Conservation (phyloP, 1,140 invertebrate genomes). For the Camponotus vicinus region DNA sequence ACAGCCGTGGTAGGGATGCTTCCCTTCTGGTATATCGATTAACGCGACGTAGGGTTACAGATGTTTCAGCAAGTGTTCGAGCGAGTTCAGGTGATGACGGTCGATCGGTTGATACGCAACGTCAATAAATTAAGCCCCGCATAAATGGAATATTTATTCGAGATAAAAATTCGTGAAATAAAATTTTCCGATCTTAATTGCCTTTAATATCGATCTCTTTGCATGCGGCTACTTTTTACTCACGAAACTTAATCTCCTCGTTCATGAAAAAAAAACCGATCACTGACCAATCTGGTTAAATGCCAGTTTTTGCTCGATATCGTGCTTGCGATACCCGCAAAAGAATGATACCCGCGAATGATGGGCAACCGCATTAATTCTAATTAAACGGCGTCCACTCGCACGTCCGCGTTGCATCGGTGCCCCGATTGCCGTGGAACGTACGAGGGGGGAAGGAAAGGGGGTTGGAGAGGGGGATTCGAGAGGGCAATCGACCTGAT, state of each 20-base stretch:
- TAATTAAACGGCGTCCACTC: conserved; percentile 75
- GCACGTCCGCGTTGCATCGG: conserved; percentile 33
- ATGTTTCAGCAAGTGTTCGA: conserved; percentile 67
- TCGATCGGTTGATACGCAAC: conserved; percentile 57
- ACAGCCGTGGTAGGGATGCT: conserved; percentile 18
- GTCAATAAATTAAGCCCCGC: neutral
- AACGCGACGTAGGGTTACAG: conserved; percentile 42
- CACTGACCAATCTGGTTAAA: conserved; percentile 10
- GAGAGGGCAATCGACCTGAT: conserved; percentile 57
- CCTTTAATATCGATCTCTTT: neutral
- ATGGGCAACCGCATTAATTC: conserved; percentile 78
- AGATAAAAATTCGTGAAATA: neutral
- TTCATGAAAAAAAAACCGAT: neutral
- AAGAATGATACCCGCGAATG: conserved; percentile 59
- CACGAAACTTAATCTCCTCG: neutral
- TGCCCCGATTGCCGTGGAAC: conserved; percentile 37
- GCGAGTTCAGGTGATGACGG: conserved; percentile 70
- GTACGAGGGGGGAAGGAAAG: neutral
- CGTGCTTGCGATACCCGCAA: conserved; percentile 5
- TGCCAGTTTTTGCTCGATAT: conserved; percentile 10
- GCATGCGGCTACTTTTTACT: neutral
- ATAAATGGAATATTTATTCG: neutral
- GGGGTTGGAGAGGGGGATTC: neutral
- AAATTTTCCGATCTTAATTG: conserved; percentile 3
- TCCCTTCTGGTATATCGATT: conserved; percentile 43